phyloP scores from a whole-genome alignment of 1,140 invertebrate species.

The Procambarus virginalis region DNA sequence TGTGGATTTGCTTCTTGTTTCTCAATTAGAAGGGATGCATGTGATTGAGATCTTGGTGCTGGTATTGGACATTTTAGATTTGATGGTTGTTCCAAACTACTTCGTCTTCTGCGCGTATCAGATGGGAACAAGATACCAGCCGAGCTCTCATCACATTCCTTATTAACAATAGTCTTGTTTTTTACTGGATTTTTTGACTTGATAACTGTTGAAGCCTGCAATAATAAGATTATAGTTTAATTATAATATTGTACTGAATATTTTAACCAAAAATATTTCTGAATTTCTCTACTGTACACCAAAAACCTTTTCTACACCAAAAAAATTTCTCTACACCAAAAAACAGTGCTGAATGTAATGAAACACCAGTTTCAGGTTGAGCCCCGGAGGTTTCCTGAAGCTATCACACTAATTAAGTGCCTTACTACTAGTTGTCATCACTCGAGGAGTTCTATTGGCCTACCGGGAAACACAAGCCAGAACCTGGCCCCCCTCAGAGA shows the following conservation, averaged over 20 bases:
- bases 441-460: too few species aligned
- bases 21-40: not conserved
- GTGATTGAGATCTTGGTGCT: slow-evolving; percentile 22
- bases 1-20: not conserved
- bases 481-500: too few species aligned
- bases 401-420: too few species aligned
- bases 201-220: not conserved
- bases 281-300: not conserved
- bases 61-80: slow-evolving; percentile 9
- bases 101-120: not conserved
- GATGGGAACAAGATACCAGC: not conserved
- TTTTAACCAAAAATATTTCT: too few species aligned
- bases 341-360: too few species aligned
- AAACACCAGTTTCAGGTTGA: too few species aligned
- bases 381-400: too few species aligned
- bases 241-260: not conserved
- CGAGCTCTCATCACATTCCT: not conserved
- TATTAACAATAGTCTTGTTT: not conserved
- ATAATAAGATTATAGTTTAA: not conserved
- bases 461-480: too few species aligned
- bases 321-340: too few species aligned
- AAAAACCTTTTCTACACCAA: too few species aligned
- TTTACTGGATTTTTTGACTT: not conserved
- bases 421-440: too few species aligned
- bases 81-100: not conserved